Evolutionary conservation across 1,140 invertebrate genomes (phyloP).

Genomic region (Eciton burchellii): DNA sequence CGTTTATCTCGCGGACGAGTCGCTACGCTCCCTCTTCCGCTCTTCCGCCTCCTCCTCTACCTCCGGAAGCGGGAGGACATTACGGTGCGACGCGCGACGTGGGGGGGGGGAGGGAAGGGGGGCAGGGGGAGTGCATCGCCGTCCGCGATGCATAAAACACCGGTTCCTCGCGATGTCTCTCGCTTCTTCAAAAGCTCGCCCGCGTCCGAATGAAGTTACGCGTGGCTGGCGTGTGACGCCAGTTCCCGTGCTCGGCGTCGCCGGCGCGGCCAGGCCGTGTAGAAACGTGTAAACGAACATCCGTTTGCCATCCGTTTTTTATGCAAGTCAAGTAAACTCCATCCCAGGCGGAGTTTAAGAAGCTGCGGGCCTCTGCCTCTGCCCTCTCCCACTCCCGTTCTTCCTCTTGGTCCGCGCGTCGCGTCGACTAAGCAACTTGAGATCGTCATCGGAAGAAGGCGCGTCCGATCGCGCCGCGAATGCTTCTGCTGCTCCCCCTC

Average conservation of each 20-base stretch:
- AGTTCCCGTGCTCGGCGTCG: no score
- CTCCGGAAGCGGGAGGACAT: conserved; percentile 23
- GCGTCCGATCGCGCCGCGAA: conserved; percentile 50
- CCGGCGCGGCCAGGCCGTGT: no score
- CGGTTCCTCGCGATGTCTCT: background rate
- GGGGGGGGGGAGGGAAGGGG: no score
- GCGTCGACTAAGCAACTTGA: conserved; percentile 62
- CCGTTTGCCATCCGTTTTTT: conserved; percentile 48
- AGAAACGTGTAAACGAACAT: conserved; percentile 50
- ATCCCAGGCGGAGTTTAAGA: conserved; percentile 70
- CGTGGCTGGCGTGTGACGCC: conserved; percentile 15
- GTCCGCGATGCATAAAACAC: conserved; percentile 9
- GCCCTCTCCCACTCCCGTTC: background rate
- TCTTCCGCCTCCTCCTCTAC: background rate
- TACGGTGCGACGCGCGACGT: conserved; percentile 36
- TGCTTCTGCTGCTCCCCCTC: no score
- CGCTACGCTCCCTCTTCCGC: conserved; percentile 22
- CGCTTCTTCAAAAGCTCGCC: background rate
- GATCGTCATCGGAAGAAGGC: conserved; percentile 37
- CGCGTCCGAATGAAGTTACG: conserved; percentile 23
- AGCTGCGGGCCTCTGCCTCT: conserved; percentile 20
- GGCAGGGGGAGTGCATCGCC: conserved; percentile 18
- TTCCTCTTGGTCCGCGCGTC: no score
- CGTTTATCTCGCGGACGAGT: conserved; percentile 63
- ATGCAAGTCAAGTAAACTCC: conserved; percentile 68